A percentile compares a stretch with the other conserved stretches of the same genome.
These are phyloP conservation scores for Esperia sulphurella DNA, from an alignment of 2,888 invertebrate species.

Conservation along the genomic window DNA sequence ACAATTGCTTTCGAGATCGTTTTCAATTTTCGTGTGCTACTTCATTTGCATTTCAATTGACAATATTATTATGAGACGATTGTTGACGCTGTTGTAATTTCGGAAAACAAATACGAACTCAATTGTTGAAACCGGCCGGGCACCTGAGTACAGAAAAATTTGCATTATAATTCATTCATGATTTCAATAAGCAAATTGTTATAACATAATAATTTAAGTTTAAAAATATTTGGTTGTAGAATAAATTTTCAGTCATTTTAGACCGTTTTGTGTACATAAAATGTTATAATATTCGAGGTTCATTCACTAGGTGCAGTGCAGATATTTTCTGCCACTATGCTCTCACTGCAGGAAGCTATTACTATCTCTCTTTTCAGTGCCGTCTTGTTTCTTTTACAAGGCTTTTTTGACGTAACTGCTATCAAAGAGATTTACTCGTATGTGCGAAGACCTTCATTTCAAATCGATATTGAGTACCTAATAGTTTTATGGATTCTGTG, in stretches of 20 bases:
- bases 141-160: not conserved
- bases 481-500: not conserved
- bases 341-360: constrained; percentile 24
- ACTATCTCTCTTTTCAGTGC: constrained; percentile 20
- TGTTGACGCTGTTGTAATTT: not conserved
- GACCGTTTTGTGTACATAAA: not conserved
- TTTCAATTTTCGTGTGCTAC: constrained; percentile 1
- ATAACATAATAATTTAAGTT: constrained; percentile 22
- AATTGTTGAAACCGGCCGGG: not conserved
- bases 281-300: constrained; percentile 2
- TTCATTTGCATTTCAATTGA: constrained; percentile 3
- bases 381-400: constrained; percentile 23
- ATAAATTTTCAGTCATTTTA: constrained; percentile 4
- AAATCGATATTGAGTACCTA: not conserved
- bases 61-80: constrained; percentile 1
- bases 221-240: constrained; percentile 11
- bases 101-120: constrained; percentile 3
- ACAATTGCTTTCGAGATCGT: constrained; percentile 2
- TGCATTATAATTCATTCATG: not conserved
- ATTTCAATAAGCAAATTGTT: not conserved
- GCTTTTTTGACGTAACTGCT: constrained; percentile 10
- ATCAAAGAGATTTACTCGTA: constrained; percentile 19
- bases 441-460: not conserved
- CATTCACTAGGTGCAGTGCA: constrained; percentile 13
- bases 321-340: constrained; percentile 17